Percentiles rank a stretch among this genome's conserved stretches.
phyloP scores from a whole-genome alignment of 2,113 vertebrate genomes.

The Notiomystis cincta region DNA sequence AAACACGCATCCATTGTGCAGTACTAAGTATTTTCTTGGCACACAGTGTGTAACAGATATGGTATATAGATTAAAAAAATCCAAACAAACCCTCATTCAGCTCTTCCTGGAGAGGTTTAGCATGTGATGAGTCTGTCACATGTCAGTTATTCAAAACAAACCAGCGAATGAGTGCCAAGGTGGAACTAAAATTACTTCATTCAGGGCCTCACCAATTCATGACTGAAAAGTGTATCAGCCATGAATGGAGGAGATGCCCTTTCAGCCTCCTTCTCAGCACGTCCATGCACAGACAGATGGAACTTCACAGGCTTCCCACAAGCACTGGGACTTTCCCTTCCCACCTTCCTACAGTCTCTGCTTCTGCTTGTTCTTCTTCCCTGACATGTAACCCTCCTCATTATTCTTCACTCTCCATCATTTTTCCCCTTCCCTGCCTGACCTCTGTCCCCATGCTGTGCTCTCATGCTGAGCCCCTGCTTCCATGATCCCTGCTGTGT shows the following conservation, averaged over 20 bases:
- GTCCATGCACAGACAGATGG: not conserved
- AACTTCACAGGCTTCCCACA: fast-evolving
- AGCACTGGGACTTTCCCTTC: not conserved
- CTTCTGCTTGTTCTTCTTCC: not conserved
- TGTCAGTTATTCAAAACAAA: not conserved
- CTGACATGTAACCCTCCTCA: not conserved
- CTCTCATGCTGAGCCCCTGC: not conserved
- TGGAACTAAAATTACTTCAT: not conserved
- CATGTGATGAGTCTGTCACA: not conserved
- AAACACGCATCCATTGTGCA: not conserved
- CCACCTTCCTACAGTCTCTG: not conserved
- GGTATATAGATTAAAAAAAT: not conserved
- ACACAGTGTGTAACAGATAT: not conserved
- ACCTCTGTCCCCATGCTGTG: not conserved
- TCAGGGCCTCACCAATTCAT: not conserved
- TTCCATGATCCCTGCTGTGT: not conserved
- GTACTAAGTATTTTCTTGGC: not conserved
- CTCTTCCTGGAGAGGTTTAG: not conserved
- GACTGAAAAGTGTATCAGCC: not conserved
- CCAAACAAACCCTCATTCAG: not conserved
- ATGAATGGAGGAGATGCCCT: not conserved
- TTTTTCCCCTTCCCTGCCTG: not conserved
- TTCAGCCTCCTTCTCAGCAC: not conserved
- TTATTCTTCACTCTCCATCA: not conserved
- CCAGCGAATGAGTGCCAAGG: fast-evolving